A percentile compares a stretch with the other conserved stretches of the same genome.
Conservation (phyloP, 1,140 invertebrate species). For the Meloidogyne chitwoodi region DNA sequence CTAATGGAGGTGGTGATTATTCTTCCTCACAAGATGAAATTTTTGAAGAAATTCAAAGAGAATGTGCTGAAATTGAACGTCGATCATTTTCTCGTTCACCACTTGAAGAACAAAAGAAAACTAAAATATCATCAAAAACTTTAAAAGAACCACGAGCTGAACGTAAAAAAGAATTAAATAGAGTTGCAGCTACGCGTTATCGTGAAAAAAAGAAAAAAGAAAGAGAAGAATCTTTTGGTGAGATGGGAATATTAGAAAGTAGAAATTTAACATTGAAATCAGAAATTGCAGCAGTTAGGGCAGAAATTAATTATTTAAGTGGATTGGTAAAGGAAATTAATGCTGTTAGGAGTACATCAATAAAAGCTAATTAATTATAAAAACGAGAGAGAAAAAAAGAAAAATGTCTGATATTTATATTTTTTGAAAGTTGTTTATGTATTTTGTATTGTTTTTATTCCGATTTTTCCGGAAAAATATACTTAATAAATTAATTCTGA, state of each 20-base stretch:
- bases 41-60: constrained; percentile 36
- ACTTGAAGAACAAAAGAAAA: neutral
- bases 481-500: too few relatives aligned
- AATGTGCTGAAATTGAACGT: constrained; percentile 40
- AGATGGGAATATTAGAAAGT: constrained; percentile 26
- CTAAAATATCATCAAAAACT: neutral
- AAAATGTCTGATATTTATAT: too few relatives aligned
- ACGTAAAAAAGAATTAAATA: constrained; percentile 42
- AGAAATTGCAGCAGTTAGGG: constrained; percentile 21
- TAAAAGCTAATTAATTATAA: neutral
- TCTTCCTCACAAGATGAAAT: constrained; percentile 35
- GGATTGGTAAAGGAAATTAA: constrained; percentile 37
- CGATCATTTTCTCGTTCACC: constrained; percentile 22
- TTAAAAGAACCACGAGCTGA: constrained; percentile 5
- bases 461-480: too few relatives aligned
- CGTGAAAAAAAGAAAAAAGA: constrained; percentile 42
- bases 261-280: constrained; percentile 23
- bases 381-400: too few relatives aligned
- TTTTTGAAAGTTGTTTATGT: neutral
- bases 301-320: constrained; percentile 35
- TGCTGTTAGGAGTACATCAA: neutral
- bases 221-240: constrained; percentile 24
- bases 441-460: too few relatives aligned
- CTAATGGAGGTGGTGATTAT: constrained; percentile 8
- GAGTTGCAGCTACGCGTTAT: constrained; percentile 39